Evolutionary conservation across 2,888 invertebrate species (phyloP), one percentile per base, ranked within the genome.

Genomic region (Diaphora mendica): DNA sequence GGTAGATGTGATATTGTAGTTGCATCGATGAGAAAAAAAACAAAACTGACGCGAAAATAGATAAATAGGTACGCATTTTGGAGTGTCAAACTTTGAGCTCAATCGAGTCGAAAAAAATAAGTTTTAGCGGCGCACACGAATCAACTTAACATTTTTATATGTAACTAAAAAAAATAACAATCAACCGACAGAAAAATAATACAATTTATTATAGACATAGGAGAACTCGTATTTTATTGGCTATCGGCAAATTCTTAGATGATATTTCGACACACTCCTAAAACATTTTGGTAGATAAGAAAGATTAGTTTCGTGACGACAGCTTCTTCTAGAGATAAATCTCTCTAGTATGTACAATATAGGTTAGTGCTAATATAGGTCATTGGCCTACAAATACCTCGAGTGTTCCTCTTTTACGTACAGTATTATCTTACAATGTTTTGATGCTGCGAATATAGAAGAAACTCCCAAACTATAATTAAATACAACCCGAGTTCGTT

Each of bases 351-450:
- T 33, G 55, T 59, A 23, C 64, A 1, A 68, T 71, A 71, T 67
- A 68, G 74, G 64, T 68, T 71, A 71, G 70, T n/a, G n/a, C 48
- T 44, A 69, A 55, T 70, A 67, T 74, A 74, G 70, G 74, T 51
- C 65, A 71, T 74, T 71, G 65, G 42, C 64, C 70, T 62, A 71
- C 66, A 55, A 75, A 48, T 33, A 13, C 62, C 30, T 30, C 62
- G 67, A 59, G 59, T 55, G 44, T 64, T 69, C 48, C 65, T 51
- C 48, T 42, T 68, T 35, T 20, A 71, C 77, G 66, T 78, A 70
- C 76, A 71, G 79, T 82, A 82, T 85, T 83, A 82, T 64, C 35
- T 68, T 64, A 70, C 68, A 55, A 48, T 72, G 68, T 48, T 67
- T 70, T 23, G 59, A 59, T 44, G 26, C 66, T 30, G 23, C 64